A percentile compares a stretch with the other conserved stretches of the same genome.
phyloP scores from a whole-genome alignment of 2,888 invertebrate genomes.

The Orthonychiurus folsomi region DNA sequence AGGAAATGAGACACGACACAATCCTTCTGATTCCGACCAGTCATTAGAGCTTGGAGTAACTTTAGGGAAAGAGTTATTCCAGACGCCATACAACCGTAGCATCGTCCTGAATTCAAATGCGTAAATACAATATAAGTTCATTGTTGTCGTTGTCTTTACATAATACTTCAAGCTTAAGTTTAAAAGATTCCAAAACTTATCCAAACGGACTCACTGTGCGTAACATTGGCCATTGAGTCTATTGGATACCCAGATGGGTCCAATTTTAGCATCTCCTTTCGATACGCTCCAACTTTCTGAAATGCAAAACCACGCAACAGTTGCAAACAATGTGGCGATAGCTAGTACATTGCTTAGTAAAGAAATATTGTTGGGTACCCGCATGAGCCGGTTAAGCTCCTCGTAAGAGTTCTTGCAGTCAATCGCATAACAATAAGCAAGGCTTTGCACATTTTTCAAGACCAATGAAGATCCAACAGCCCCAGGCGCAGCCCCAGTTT shows the following conservation, averaged over 20 bases:
- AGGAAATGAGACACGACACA: constrained; percentile 37
- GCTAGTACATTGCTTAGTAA: too few relatives aligned
- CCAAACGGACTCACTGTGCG: constrained; percentile 32
- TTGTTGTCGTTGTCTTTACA: neutral
- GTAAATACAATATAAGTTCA: neutral
- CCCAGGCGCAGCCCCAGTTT: neutral
- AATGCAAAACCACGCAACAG: too few relatives aligned
- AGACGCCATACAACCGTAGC: constrained; percentile 63
- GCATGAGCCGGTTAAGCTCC: constrained; percentile 64
- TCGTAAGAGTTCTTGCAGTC: constrained; percentile 93
- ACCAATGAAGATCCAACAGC: constrained; percentile 37
- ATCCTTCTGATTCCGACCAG: constrained; percentile 38
- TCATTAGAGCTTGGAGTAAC: constrained; percentile 38
- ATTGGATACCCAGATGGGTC: constrained; percentile 36
- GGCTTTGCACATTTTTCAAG: constrained; percentile 60
- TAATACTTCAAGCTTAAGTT: neutral
- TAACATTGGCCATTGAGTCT: constrained; percentile 39
- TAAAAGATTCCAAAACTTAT: too few relatives aligned
- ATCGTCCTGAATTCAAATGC: constrained; percentile 51
- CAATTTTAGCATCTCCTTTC: constrained; percentile 37
- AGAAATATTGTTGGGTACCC: too few relatives aligned
- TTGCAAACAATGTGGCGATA: too few relatives aligned
- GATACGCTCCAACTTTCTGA: constrained; percentile 37
- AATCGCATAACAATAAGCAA: constrained; percentile 89
- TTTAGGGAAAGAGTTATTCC: constrained; percentile 39